Evolutionary conservation across 2,113 vertebrate genomes (phyloP), one percentile per base, ranked within the genome.

Genomic region (Octodon degus): DNA sequence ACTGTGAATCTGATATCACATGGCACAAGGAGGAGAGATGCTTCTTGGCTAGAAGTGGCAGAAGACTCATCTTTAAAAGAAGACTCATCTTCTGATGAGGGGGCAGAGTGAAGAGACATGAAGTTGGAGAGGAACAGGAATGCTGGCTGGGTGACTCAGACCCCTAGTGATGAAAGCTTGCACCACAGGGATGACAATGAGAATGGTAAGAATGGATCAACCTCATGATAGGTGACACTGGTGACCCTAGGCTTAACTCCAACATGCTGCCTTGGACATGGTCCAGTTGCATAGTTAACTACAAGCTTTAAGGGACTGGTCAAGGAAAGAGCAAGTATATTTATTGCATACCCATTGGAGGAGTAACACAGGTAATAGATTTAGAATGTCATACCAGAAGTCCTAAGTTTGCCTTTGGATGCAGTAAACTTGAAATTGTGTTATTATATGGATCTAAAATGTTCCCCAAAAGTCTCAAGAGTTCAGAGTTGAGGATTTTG

Each of bases 41-140:
- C 8, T 13, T 86, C 55, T 86, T 11, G 1, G 9, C 34, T 47
- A 82, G 89, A 27, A 1, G 34, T n/a, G 43, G 34, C 74, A 70
- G 7, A n/a, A n/a, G n/a, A n/a, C n/a, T n/a, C n/a, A n/a, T 67
- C n/a, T 25, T 32, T 67, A 62, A 63, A 58, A 70, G 37, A 50
- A 62, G 11, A 70, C 37, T 8, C 50, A 50, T 17, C 43, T 60
- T 16, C 20, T 27, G 25, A 17, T 19, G 30, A 53, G 10, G 22
- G n/a, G 50, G 16, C 25, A 3, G 0, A 0, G 30, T 27, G 68
- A 74, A n/a, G 67, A 79, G 10, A 50, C 17, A 7, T 0, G 3
- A 62, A 47, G 62, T 70, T 63, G 5, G 9, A 76, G 60, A 37
- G 55, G 37, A 80, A 34, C 37, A n/a, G 91, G 17, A 24, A 80